Base-by-base conservation (phyloP, 1,140 invertebrate species). In the Drosophila sechellia region DNA sequence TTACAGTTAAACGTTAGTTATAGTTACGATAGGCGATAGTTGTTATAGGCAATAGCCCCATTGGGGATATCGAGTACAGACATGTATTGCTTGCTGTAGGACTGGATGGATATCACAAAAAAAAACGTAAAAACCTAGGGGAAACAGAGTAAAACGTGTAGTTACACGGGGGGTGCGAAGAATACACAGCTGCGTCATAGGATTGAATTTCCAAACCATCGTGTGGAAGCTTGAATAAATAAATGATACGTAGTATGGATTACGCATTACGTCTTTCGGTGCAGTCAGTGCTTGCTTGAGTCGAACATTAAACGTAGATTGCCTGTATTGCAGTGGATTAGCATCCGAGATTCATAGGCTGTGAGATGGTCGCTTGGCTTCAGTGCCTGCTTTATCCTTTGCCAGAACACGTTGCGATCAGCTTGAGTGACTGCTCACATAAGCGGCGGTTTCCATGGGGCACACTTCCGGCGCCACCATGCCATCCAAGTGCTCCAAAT, bases 381-480 rank as follows among this genome's bases (percentile, higher is more conserved):
- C 27, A 15, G 5, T 13, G 5, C 46, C 17, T 15, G 6, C 11
- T 6, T 17, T 10, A 56, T 59, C 39, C 61, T 45, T 27, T 39
- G 40, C n/a, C 6, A 43, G 10, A 39, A 25, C 58, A 34, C 17
- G 6, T 20, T 10, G 12, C 25, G 35, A 79, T 89, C 84, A 89
- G 56, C 85, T 87, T 34, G 66, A 66, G 22, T 84, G 71, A 15
- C 72, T 87, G 68, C 70, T 71, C 12, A 84, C 69, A 54, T 74
- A 84, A 12, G 79, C 85, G 13, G 40, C 61, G 13, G 90, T 83
- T 11, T 91, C 90, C 90, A 91, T 85, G 20, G 90, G 76, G 52
- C 90, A 91, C 11, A 91, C 48, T n/a, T 65, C 31, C 0, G 81
- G 74, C 2, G 77, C 79, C 31, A 43, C 42, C 31, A 79, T 54